Conservation (phyloP, 1,140 invertebrate species). For the Lamellibrachia luymesi region DNA sequence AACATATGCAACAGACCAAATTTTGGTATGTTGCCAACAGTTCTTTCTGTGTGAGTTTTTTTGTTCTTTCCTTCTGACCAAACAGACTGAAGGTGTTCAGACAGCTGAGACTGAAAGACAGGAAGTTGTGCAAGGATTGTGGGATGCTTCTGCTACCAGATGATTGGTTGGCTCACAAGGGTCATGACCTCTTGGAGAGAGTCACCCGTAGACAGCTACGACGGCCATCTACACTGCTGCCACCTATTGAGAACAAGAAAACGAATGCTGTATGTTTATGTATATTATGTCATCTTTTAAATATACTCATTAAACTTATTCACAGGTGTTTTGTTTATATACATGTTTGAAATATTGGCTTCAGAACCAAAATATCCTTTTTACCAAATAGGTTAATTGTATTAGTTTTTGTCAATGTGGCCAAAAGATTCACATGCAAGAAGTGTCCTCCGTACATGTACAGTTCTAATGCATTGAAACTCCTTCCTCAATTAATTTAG, state of each 20-base stretch:
- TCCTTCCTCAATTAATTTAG: too few relatives aligned
- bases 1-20: too few relatives aligned
- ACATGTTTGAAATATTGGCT: too few relatives aligned
- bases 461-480: too few relatives aligned
- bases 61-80: constrained; percentile 24
- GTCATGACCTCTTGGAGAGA: constrained; percentile 57
- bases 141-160: constrained; percentile 60
- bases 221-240: constrained; percentile 57
- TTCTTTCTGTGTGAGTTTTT: background rate
- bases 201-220: constrained; percentile 60
- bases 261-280: constrained; percentile 64
- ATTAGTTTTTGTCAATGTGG: too few relatives aligned
- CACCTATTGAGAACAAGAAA: constrained; percentile 66
- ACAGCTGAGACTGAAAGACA: constrained; percentile 29
- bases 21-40: background rate
- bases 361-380: too few relatives aligned
- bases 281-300: too few relatives aligned
- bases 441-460: too few relatives aligned
- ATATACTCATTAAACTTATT: too few relatives aligned
- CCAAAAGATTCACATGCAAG: too few relatives aligned
- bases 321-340: too few relatives aligned
- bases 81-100: constrained; percentile 31
- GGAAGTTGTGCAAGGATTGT: constrained; percentile 60
- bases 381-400: too few relatives aligned
- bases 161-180: constrained; percentile 57